Evolutionary conservation across 92 coral and sea anemone genomes (phyloP), one percentile per base, ranked within the genome.

Genomic region (Palythoa caribaeorum): DNA sequence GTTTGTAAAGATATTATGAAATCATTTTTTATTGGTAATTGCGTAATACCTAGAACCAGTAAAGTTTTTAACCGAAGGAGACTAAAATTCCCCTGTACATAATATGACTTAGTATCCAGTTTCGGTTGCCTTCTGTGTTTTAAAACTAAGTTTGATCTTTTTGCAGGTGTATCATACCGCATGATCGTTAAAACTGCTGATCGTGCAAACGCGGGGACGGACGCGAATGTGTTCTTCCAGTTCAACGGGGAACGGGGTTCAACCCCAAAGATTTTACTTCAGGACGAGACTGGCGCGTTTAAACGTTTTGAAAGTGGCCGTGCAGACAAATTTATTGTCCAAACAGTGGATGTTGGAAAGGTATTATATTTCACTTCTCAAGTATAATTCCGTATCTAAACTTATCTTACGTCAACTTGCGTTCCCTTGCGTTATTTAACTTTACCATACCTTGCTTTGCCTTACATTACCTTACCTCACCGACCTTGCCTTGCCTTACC

Each of bases 301-400:
- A 94, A 81, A 84, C 93, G 92, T 59, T 97, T 97, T 90, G 97
- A 94, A 74, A 66, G 90, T 9, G 94, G 96, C 38, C 89, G 98
- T 79, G 99, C 99, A 28, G 99, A 97, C 84, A 91, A 95, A 92
- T 97, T 97, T 88, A 94, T 94, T 51, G 94, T 97, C 15, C 97
- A 95, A 62, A 96, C 99, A 1, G 93, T 88, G 13, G 99, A 97
- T 79, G 96, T 97, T 13, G 99, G 99, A 47, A 95, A 94, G 96
- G 99, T 97, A 76, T 12, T 11, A 0, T 20, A 37, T 79, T 48
- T 19, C 19, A 47, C 1, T 40, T 40, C 28, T 76, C 17, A 12
- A 9, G 1, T 0, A 17, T 6, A n/a, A 47, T 19, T 76, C 6
- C 5, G 21, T 19, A 55, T 12, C 63, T 57, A 8, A 57, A 3